phyloP scores from a whole-genome alignment of 1,140 invertebrate species.

The Calliopsis andreniformis region DNA sequence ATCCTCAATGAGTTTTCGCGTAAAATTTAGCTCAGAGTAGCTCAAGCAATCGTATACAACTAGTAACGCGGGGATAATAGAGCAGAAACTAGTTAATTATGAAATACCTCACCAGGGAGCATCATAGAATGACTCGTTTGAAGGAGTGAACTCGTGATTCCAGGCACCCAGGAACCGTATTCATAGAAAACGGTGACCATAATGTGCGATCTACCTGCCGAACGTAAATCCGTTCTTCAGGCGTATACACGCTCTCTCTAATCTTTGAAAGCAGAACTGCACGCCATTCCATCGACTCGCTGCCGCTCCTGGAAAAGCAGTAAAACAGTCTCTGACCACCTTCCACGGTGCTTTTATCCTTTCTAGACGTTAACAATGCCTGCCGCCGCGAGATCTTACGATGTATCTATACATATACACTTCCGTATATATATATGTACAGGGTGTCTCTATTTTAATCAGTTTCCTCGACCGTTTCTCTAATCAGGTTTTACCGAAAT shows the following conservation, averaged over 20 bases:
- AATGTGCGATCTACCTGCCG: slow-evolving; percentile 63
- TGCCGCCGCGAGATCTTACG: slow-evolving; percentile 35
- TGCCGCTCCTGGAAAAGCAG: slow-evolving; percentile 52
- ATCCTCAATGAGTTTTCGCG: not conserved
- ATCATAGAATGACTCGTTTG: slow-evolving; percentile 17
- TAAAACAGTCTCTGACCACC: slow-evolving; percentile 57
- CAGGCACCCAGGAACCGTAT: slow-evolving; percentile 34
- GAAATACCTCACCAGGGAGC: slow-evolving; percentile 19
- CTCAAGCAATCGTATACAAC: not conserved
- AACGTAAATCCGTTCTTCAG: slow-evolving; percentile 65
- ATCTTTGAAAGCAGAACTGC: slow-evolving; percentile 52
- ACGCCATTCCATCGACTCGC: slow-evolving; percentile 55
- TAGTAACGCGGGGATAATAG: not conserved
- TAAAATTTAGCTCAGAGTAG: not conserved
- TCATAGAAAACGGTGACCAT: slow-evolving; percentile 43
- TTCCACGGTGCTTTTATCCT: slow-evolving; percentile 59
- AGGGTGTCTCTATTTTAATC: slow-evolving; percentile 31
- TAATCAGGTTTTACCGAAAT: too few species aligned
- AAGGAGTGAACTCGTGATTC: slow-evolving; percentile 1
- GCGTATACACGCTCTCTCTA: slow-evolving; percentile 47
- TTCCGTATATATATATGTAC: slow-evolving; percentile 7
- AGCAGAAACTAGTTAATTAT: not conserved
- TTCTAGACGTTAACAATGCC: slow-evolving; percentile 59
- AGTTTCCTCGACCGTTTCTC: not conserved
- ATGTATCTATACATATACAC: slow-evolving; percentile 29